Conservation (phyloP, 1,140 invertebrate genomes). For the Polypedilum pembai region DNA sequence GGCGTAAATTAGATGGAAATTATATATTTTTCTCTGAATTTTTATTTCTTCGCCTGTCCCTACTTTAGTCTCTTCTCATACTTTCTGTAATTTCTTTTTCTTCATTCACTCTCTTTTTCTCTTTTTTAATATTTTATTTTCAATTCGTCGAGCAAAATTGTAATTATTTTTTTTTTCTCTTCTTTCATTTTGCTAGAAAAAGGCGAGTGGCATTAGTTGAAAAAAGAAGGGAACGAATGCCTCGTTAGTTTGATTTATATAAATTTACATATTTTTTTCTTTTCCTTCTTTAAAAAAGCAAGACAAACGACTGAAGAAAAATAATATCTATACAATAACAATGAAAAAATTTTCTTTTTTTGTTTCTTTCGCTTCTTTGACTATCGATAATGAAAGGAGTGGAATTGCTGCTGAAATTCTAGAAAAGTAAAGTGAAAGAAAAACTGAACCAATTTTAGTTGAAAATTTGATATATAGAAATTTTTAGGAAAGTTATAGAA, state of each 20-base stretch:
- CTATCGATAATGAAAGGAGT: not conserved
- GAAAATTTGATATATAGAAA: too few species aligned
- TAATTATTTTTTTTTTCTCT: slow-evolving; percentile 7
- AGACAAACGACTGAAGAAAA: not conserved
- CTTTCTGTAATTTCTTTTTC: not conserved
- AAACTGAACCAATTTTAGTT: too few species aligned
- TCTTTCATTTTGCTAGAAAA: not conserved
- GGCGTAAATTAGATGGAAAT: slow-evolving; percentile 17
- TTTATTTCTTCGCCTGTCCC: not conserved
- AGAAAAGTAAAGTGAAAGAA: too few species aligned
- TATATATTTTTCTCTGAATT: not conserved
- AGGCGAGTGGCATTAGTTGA: not conserved
- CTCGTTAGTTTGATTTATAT: slow-evolving; percentile 18
- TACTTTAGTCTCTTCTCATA: not conserved
- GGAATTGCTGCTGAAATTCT: not conserved
- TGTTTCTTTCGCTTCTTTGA: not conserved
- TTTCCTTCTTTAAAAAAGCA: not conserved
- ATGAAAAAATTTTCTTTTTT: not conserved
- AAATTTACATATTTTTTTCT: not conserved
- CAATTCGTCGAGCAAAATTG: slow-evolving; percentile 16
- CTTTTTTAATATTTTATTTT: slow-evolving; percentile 20
- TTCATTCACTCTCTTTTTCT: not conserved
- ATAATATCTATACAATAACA: not conserved
- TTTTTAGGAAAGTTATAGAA: too few species aligned
- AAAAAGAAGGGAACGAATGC: not conserved